Evolutionary conservation across 2,113 vertebrate genomes (phyloP).

Genomic region (Elachura formosa): DNA sequence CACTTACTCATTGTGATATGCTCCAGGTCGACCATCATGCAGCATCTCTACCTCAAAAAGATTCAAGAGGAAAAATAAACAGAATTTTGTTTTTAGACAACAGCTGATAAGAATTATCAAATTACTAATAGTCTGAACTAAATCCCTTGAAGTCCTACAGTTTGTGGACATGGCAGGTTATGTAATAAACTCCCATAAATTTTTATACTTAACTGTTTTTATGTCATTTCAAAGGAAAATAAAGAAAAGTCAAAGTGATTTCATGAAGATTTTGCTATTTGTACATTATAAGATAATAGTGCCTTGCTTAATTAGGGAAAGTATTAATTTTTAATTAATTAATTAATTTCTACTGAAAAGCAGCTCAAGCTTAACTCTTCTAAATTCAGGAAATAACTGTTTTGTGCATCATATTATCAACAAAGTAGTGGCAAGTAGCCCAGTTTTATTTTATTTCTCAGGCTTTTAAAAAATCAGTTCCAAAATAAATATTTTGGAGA

Average conservation of each 20-base stretch:
- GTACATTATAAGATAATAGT: not conserved
- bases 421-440: not conserved
- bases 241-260: not conserved
- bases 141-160: not conserved
- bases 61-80: not conserved
- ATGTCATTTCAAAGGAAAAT: not conserved
- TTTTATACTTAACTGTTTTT: not conserved
- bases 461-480: not conserved
- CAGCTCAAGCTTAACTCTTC: not conserved
- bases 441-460: not conserved
- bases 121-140: not conserved
- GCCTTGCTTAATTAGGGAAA: not conserved
- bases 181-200: not conserved
- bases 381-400: not conserved
- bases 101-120: not conserved
- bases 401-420: not conserved
- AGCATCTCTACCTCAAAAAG: not conserved
- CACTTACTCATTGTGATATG: not conserved
- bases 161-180: not conserved
- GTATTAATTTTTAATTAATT: not conserved
- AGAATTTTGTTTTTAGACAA: not conserved
- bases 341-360: not conserved
- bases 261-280: not conserved
- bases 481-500: conserved; percentile 3
- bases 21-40: not conserved